A percentile compares a stretch with the other conserved stretches of the same genome.
Conservation (phyloP, 2,113 vertebrate species). For the Albula goreensis region DNA sequence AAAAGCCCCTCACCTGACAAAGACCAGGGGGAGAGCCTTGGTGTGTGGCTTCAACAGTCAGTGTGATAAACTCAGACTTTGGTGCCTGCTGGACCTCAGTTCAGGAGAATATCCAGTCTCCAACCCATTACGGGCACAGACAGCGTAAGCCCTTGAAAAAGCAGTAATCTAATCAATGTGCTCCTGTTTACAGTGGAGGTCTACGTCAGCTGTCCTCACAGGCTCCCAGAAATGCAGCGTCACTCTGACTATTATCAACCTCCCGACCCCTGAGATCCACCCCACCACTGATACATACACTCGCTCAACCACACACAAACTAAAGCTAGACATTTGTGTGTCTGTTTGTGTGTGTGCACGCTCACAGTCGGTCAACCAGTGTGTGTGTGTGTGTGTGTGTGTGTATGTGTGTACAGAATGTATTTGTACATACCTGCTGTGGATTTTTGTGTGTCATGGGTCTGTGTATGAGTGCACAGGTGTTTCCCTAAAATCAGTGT, state of each 20-base stretch:
- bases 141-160: slow-evolving; percentile 33
- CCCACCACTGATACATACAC: background rate
- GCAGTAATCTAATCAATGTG: slow-evolving; percentile 54
- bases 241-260: background rate
- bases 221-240: background rate
- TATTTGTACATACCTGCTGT: background rate
- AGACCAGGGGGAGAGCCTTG: background rate
- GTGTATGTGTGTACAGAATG: too few species aligned
- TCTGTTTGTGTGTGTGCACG: background rate
- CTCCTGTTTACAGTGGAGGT: slow-evolving; percentile 16
- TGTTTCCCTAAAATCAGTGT: background rate
- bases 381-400: background rate
- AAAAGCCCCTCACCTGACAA: background rate
- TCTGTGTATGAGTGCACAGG: slow-evolving; percentile 17
- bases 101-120: background rate
- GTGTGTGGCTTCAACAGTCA: background rate
- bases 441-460: slow-evolving; percentile 16
- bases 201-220: slow-evolving; percentile 37
- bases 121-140: background rate
- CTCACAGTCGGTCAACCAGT: background rate
- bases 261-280: background rate
- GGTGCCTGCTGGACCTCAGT: background rate
- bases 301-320: background rate
- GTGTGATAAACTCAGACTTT: background rate
- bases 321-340: background rate